Conservation (phyloP, 1,140 invertebrate genomes). For the Meteorus sp. region DNA sequence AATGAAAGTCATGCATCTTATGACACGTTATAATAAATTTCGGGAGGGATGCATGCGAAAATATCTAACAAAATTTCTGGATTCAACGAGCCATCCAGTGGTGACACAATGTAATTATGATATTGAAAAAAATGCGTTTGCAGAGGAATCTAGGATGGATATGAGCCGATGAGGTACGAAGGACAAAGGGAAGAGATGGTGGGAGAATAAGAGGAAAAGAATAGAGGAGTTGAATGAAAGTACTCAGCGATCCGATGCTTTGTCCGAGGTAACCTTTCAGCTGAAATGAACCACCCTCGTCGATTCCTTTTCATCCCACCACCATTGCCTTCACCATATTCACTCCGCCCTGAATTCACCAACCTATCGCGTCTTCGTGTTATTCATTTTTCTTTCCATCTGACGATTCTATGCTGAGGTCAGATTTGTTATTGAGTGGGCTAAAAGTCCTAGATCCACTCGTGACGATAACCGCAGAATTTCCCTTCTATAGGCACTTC, state of each 20-base stretch:
- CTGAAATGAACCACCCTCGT: background rate
- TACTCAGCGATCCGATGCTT: slow-evolving; percentile 26
- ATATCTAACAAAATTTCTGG: too few species aligned
- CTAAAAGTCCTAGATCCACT: background rate
- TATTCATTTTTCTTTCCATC: slow-evolving; percentile 16
- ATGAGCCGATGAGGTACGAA: too few species aligned
- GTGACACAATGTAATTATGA: too few species aligned
- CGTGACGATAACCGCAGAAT: too few species aligned
- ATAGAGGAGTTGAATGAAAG: slow-evolving; percentile 17
- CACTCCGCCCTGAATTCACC: background rate
- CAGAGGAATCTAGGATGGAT: too few species aligned
- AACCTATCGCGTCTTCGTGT: background rate
- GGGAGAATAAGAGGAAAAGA: background rate
- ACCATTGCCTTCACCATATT: background rate
- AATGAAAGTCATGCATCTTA: too few species aligned
- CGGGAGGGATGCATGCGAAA: too few species aligned
- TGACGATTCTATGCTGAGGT: slow-evolving; percentile 1
- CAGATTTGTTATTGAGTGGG: slow-evolving; percentile 16
- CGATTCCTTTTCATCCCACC: background rate
- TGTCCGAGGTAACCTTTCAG: slow-evolving; percentile 24
- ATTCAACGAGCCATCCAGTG: too few species aligned
- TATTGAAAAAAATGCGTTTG: too few species aligned
- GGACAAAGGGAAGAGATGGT: too few species aligned
- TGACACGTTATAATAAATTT: too few species aligned
- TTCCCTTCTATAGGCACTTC: too few species aligned